Evolutionary conservation across 2,797 vertebrate species (phyloP).

Genomic region (Enteromius trimaculatus): DNA sequence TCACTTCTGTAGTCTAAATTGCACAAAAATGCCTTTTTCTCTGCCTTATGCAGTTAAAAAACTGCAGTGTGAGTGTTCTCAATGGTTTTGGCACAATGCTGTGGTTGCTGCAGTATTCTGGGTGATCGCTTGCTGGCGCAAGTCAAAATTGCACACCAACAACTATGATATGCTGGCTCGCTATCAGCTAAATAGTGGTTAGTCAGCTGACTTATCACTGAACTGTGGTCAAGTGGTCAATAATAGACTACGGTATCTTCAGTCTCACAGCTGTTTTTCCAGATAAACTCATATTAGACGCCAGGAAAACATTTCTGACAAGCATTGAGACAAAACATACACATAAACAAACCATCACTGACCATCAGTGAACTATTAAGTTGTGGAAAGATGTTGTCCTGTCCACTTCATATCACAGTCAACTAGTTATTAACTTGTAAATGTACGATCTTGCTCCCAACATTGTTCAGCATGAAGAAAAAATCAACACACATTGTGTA

Average conservation of each 20-base stretch:
- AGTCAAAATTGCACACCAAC: neutral
- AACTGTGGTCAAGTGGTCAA: conserved; percentile 42
- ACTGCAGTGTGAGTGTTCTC: neutral
- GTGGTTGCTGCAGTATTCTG: neutral
- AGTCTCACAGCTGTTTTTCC: conserved; percentile 26
- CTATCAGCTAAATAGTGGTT: neutral
- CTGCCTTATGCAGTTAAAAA: neutral
- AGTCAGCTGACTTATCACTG: conserved; percentile 29
- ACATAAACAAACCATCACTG: neutral
- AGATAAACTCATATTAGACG: conserved; percentile 38
- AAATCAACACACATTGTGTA: neutral
- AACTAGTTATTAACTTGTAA: conserved; percentile 7
- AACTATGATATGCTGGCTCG: neutral
- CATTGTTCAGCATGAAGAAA: neutral
- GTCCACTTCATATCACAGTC: neutral
- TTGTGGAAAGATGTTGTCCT: neutral
- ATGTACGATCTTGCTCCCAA: neutral
- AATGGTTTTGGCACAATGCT: neutral
- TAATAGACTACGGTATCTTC: conserved; percentile 24
- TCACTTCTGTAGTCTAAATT: neutral
- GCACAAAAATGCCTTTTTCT: neutral
- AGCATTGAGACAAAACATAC: neutral
- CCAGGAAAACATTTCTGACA: conserved; percentile 29
- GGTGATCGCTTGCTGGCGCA: neutral
- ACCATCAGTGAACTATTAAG: neutral